A percentile compares a stretch with the other conserved stretches of the same genome.
These are phyloP conservation scores for Catocala nupta DNA, from an alignment of 2,888 invertebrate genomes.

Conservation along the genomic window DNA sequence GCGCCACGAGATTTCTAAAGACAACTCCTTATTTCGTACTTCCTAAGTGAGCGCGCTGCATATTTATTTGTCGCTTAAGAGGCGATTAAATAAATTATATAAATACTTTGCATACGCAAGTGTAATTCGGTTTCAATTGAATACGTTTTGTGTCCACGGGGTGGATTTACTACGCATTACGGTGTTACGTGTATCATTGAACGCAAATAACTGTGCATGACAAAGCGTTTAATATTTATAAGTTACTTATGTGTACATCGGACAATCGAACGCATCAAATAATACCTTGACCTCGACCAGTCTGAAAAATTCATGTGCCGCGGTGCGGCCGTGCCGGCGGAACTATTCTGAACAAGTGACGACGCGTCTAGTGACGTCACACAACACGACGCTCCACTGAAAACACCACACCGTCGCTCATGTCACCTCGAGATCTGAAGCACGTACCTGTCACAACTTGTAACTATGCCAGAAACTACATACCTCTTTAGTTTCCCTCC, in stretches of 20 bases:
- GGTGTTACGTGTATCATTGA: constrained; percentile 28
- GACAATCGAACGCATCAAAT: constrained; percentile 43
- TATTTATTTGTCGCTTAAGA: constrained; percentile 67
- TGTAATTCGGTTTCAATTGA: constrained; percentile 33
- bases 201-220: constrained; percentile 17
- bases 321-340: constrained; percentile 48
- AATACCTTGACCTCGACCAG: constrained; percentile 77
- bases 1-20: constrained; percentile 58
- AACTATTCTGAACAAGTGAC: constrained; percentile 72
- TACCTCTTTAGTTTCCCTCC: constrained; percentile 39
- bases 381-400: constrained; percentile 49
- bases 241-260: constrained; percentile 27
- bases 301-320: constrained; percentile 65
- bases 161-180: constrained; percentile 31
- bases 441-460: constrained; percentile 53
- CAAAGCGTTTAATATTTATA: constrained; percentile 30
- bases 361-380: constrained; percentile 71
- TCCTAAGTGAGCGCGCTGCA: constrained; percentile 57
- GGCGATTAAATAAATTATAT: constrained; percentile 61
- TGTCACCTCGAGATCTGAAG: constrained; percentile 58
- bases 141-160: constrained; percentile 20
- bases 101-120: constrained; percentile 32
- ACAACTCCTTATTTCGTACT: constrained; percentile 60
- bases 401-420: constrained; percentile 53
- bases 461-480: constrained; percentile 49